Base-by-base conservation (phyloP, 1,140 invertebrate genomes). In the Pristionchus pacificus region DNA sequence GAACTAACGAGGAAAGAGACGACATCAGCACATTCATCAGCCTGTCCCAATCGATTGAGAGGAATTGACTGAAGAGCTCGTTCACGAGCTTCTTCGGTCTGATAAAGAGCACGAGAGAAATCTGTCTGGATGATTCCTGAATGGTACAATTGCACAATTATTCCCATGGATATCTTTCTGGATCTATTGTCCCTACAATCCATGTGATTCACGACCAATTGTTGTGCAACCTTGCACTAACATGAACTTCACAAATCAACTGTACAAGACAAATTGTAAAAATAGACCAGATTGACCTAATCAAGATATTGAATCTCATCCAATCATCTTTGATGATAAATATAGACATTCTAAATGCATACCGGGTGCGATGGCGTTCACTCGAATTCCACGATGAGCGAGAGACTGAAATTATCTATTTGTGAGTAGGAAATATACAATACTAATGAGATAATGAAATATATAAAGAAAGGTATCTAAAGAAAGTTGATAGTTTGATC, bases 361-460 rank as follows among this genome's bases (percentile, higher is more conserved):
- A 67, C 95, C 95, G 62, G 95, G 94, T 59, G 92, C 92, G 30
- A 98, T 87, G 80, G 90, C 91, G 84, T 98, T 98, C 0, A 97
- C 92, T 80, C 93, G 77, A 68, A 83, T 80, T 29, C 85, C 84
- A 24, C 70, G 61, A 2, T 71, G 72, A 31, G 79, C 81, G 60
- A 84, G 77, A 13, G 82, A 76, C 29, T 49, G 19, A 49, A 49
- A 49, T 10, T n/a, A n/a, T n/a, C n/a, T n/a, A n/a, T n/a, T n/a
- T n/a, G n/a, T n/a, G n/a, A n/a, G n/a, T n/a, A n/a, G n/a, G n/a
- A n/a, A n/a, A n/a, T n/a, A n/a, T n/a, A n/a, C n/a, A n/a, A n/a
- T n/a, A n/a, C n/a, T 6, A 49, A 49, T 49, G 19, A 49, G 38
- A 49, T 6, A 10, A 6, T 10, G 6, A 6, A 49, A 49, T 10